Conservation (phyloP, 2,888 invertebrate species). For the Lepidonotus clava region DNA sequence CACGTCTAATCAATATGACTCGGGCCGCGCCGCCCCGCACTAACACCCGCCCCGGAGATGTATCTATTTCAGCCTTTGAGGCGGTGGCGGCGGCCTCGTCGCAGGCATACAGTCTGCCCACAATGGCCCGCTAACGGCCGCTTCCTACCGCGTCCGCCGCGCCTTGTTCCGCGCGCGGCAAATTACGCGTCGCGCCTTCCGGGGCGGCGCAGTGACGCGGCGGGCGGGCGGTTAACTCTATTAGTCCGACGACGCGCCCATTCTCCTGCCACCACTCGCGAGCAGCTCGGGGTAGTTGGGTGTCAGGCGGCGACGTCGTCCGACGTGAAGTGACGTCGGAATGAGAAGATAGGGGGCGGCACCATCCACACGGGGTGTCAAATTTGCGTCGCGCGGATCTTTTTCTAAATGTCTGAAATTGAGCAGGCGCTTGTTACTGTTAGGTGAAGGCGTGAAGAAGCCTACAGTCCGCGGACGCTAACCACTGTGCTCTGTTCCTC, state of each 20-base stretch:
- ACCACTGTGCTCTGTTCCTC: too few relatives aligned
- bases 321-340: background rate
- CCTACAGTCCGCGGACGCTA: background rate
- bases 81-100: background rate
- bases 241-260: background rate
- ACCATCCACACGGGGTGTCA: too few relatives aligned
- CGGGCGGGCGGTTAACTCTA: background rate
- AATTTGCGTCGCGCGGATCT: too few relatives aligned
- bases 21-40: background rate
- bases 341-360: background rate
- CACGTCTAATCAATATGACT: slow-evolving; percentile 37
- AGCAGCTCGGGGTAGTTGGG: too few relatives aligned
- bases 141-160: background rate
- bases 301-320: background rate
- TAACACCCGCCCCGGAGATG: slow-evolving; percentile 2
- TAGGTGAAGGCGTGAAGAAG: background rate
- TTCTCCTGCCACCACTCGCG: background rate
- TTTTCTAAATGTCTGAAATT: too few relatives aligned
- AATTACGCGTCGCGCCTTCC: slow-evolving; percentile 2
- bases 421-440: too few relatives aligned
- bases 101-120: background rate
- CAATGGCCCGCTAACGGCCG: slow-evolving; percentile 9
- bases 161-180: background rate
- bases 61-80: slow-evolving; percentile 36
- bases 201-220: background rate